Base-by-base conservation (phyloP, 2,888 invertebrate species). In the Rhopalosiphum nymphaeae region DNA sequence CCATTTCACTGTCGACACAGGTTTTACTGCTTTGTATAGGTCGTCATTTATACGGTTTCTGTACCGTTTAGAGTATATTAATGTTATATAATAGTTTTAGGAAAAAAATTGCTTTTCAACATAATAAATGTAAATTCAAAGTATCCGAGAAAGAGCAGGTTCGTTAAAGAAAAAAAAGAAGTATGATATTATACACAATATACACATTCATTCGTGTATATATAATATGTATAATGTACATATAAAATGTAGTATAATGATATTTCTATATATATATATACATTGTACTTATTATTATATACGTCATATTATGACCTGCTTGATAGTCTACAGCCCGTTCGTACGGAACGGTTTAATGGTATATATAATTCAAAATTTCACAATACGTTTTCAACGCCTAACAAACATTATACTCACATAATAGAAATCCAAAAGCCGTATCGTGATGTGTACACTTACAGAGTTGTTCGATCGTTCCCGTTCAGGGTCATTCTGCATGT, bases 1-100 rank as follows among this genome's bases (percentile, higher is more conserved):
- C 53, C 29, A 49, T 87, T 46, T 49, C 61, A 92, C 86, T 61
- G 85, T 86, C n/a, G 46, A 61, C 87, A 92, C 92, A 61, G 86
- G 92, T 92, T 91, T 92, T 92, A 92, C 87, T 36, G 61, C 92
- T 87, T 86, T 87, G 78, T 78, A 49, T 36, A 7, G 57, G 57
- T 86, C 86, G 44, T 86, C 91, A 36, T 86, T 86, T 44, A 44
- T 49, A 42, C 46, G 57, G 36, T 87, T 36, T 49, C 61, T 36
- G 57, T 86, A 44, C 49, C 57, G 86, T 92, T 49, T 46, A 29
- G n/a, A 86, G 44, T 57, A 61, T 91, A 91, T 29, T 85, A 91
- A 84, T 57, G 44, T 25, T 44, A 5, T 26, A 86, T 36, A 46
- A 91, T 86, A 42, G 88, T 56, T 88, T 5, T 25, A 25, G 53